Percentiles rank a stretch among this genome's conserved stretches.
phyloP scores from a whole-genome alignment of 2,113 vertebrate genomes.

The Aegithalos caudatus region DNA sequence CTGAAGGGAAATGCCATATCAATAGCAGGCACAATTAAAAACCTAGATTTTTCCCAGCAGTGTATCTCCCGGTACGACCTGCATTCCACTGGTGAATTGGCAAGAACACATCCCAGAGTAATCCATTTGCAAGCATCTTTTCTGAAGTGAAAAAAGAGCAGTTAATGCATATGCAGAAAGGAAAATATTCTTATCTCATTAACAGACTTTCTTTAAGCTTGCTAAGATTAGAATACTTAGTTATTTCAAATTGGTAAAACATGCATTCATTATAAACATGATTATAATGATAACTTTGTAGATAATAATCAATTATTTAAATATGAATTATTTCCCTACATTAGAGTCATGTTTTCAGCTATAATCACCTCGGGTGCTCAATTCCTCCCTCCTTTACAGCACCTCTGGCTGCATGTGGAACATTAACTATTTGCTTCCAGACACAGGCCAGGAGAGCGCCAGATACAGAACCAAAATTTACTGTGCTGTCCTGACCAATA shows the following conservation, averaged over 20 bases:
- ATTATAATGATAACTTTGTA: slow-evolving; percentile 71
- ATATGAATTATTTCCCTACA: slow-evolving; percentile 69
- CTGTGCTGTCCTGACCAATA: background rate
- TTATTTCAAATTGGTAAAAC: slow-evolving; percentile 70
- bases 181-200: slow-evolving; percentile 65
- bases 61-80: background rate
- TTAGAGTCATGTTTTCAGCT: slow-evolving; percentile 67
- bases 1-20: background rate
- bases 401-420: slow-evolving; percentile 28
- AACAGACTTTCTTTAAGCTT: slow-evolving; percentile 66
- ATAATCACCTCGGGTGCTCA: slow-evolving; percentile 54
- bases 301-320: slow-evolving; percentile 72
- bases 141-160: slow-evolving; percentile 26
- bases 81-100: background rate
- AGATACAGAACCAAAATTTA: background rate
- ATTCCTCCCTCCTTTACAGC: slow-evolving; percentile 35
- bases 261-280: slow-evolving; percentile 70
- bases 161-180: slow-evolving; percentile 65
- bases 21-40: background rate
- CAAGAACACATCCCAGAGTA: background rate
- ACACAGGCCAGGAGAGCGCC: background rate
- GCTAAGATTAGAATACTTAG: slow-evolving; percentile 69
- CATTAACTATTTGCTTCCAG: slow-evolving; percentile 50
- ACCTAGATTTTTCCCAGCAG: background rate
- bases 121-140: slow-evolving; percentile 26